A percentile compares a stretch with the other conserved stretches of the same genome.
Evolutionary conservation across 2,797 vertebrate genomes (phyloP).

Genomic region (Ispidina lecontei): DNA sequence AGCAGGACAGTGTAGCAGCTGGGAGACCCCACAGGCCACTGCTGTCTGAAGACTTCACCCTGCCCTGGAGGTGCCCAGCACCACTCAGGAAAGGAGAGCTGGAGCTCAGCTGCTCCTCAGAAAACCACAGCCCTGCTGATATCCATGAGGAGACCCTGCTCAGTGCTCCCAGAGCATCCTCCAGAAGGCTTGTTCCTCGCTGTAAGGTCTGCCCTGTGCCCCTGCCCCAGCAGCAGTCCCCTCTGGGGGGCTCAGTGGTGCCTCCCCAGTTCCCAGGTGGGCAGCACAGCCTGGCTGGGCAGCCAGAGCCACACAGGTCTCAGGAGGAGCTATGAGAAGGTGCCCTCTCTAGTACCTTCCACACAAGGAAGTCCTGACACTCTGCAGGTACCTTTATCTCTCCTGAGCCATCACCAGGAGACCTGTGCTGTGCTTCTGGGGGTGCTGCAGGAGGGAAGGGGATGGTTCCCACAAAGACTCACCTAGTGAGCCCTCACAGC

Average conservation of each 20-base stretch:
- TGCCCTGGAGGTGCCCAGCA: background rate
- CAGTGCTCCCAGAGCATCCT: background rate
- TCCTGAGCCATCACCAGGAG: background rate
- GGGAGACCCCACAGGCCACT: background rate
- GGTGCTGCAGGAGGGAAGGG: background rate
- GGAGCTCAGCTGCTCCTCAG: background rate
- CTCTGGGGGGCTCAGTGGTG: background rate
- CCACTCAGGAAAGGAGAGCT: background rate
- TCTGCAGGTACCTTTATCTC: background rate
- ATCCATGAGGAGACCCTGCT: background rate
- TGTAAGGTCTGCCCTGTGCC: background rate
- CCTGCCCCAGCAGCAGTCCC: background rate
- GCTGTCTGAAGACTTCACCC: background rate
- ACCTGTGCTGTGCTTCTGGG: accelerated
- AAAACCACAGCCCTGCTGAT: background rate
- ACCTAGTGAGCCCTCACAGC: background rate
- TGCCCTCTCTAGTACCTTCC: background rate
- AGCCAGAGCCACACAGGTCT: background rate
- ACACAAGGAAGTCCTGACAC: background rate
- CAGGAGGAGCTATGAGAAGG: background rate
- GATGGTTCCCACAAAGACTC: background rate
- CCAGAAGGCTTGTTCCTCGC: background rate
- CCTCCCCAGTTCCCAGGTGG: background rate
- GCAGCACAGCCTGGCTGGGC: background rate
- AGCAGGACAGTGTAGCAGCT: accelerated